These are phyloP conservation scores for Athetis lepigone DNA, from an alignment of 2,888 invertebrate species.

Conservation along the genomic window DNA sequence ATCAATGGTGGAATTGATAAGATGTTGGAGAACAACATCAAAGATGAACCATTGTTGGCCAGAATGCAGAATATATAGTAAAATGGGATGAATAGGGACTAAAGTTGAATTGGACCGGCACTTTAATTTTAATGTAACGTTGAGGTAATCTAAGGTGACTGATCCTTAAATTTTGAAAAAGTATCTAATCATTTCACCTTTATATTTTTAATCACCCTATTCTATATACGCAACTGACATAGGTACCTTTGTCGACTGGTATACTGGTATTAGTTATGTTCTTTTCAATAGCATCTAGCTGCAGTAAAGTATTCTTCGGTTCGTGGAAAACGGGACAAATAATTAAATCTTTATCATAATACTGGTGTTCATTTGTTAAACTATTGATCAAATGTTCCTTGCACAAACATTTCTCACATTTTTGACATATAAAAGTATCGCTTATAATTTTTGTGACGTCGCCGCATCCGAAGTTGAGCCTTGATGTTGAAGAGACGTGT, in stretches of 20 bases:
- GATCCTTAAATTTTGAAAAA: no score
- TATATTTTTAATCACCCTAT: no score
- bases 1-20: neutral
- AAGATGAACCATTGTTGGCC: neutral
- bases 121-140: no score
- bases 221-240: no score
- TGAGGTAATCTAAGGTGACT: no score
- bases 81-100: no score
- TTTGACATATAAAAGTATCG: slow-evolving; percentile 73
- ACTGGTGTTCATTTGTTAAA: slow-evolving; percentile 3
- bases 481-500: slow-evolving; percentile 64
- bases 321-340: slow-evolving; percentile 24
- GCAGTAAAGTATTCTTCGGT: slow-evolving; percentile 48
- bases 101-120: no score
- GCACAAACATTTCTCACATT: slow-evolving; percentile 41
- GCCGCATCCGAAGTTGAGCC: slow-evolving; percentile 64
- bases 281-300: slow-evolving; percentile 24
- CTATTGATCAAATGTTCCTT: slow-evolving; percentile 5
- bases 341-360: slow-evolving; percentile 10
- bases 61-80: no score
- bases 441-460: slow-evolving; percentile 75
- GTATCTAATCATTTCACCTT: no score
- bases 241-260: slow-evolving; percentile 21
- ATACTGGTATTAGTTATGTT: slow-evolving; percentile 17
- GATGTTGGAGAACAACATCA: no score